Conservation (phyloP, 2,888 invertebrate species). For the Ditylenchus weischeri region DNA sequence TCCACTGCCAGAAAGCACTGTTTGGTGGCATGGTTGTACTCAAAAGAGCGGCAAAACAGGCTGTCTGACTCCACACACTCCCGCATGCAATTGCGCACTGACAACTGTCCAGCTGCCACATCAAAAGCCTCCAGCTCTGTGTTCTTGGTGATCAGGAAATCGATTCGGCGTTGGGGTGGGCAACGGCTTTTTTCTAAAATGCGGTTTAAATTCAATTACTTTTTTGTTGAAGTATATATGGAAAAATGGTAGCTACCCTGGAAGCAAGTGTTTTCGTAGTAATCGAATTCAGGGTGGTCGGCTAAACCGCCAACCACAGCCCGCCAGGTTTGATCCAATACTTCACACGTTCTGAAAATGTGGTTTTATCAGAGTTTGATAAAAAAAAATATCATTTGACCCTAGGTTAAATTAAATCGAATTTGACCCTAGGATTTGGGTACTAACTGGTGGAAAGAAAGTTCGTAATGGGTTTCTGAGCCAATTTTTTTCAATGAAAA, state of each 20-base stretch:
- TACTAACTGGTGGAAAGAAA: too few relatives aligned
- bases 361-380: too few relatives aligned
- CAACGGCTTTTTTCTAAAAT: conserved; percentile 33
- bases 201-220: too few relatives aligned
- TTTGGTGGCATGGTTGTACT: conserved; percentile 42
- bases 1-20: conserved; percentile 50
- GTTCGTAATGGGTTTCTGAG: too few relatives aligned
- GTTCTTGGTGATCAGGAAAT: conserved; percentile 46
- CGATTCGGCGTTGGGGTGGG: conserved; percentile 36
- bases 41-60: conserved; percentile 47
- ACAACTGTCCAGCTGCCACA: conserved; percentile 30
- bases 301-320: conserved; percentile 57
- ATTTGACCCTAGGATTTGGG: too few relatives aligned
- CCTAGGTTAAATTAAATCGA: too few relatives aligned
- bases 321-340: conserved; percentile 61
- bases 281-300: conserved; percentile 58
- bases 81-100: conserved; percentile 47
- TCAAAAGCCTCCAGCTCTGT: conserved; percentile 37
- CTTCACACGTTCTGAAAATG: conserved; percentile 57
- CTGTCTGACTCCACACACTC: conserved; percentile 47
- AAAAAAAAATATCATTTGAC: too few relatives aligned
- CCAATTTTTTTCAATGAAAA: too few relatives aligned
- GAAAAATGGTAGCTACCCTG: conserved; percentile 57
- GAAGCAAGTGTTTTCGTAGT: conserved; percentile 65
- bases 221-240: conserved; percentile 10